These are phyloP conservation scores for Drosophila teissieri DNA, from an alignment of 1,140 invertebrate species.

Conservation along the genomic window DNA sequence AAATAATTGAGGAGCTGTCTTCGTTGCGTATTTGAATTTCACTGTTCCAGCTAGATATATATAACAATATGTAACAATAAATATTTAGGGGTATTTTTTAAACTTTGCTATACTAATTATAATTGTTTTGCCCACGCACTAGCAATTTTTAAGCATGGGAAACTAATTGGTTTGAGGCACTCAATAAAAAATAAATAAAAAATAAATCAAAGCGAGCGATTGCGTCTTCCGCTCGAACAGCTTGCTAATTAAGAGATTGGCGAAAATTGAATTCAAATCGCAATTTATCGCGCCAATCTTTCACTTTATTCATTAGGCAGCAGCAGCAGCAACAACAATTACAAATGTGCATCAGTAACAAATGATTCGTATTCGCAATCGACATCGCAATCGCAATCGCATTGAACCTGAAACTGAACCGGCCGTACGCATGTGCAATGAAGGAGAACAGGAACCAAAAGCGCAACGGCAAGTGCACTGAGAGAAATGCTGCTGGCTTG, in stretches of 20 bases:
- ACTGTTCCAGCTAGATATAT: constrained; percentile 1
- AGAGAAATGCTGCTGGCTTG: not conserved
- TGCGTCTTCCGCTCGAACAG: not conserved
- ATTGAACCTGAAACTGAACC: constrained; percentile 62
- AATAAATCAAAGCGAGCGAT: not conserved
- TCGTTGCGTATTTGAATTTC: constrained; percentile 14
- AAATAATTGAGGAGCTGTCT: constrained; percentile 32
- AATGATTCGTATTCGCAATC: not conserved
- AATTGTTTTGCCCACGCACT: not conserved
- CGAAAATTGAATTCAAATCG: constrained; percentile 37
- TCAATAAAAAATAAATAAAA: not conserved
- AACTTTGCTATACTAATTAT: not conserved
- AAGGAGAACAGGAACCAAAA: constrained; percentile 76
- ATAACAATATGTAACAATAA: not conserved
- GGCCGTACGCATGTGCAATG: constrained; percentile 44
- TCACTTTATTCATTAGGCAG: constrained; percentile 67
- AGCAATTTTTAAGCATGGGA: constrained; percentile 2
- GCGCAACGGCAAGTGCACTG: constrained; percentile 30
- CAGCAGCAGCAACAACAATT: constrained; percentile 20
- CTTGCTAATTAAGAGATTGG: constrained; percentile 30
- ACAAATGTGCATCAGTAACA: constrained; percentile 34
- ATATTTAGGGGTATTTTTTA: not conserved
- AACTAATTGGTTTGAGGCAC: constrained; percentile 9
- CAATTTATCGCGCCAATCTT: constrained; percentile 64
- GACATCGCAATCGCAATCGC: constrained; percentile 27